Evolutionary conservation across 2,113 vertebrate genomes (phyloP).

Genomic region (Labrus mixtus): DNA sequence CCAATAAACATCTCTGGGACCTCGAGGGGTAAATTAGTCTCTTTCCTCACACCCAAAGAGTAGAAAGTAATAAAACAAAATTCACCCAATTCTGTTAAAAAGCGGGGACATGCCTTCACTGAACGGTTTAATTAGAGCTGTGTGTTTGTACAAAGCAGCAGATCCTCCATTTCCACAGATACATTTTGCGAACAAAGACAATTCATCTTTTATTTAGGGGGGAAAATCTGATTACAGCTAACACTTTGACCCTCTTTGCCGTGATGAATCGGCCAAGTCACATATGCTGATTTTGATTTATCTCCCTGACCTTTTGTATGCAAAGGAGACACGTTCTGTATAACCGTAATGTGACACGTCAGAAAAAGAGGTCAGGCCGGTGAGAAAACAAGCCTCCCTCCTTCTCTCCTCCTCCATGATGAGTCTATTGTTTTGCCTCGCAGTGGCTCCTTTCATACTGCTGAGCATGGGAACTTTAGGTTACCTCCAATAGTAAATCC

Average conservation of each 20-base stretch:
- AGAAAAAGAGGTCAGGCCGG: conserved; percentile 82
- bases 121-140: conserved; percentile 71
- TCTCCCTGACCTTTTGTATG: conserved; percentile 86
- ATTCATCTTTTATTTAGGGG: conserved; percentile 72
- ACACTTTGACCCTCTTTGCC: conserved; percentile 71
- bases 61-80: conserved; percentile 62
- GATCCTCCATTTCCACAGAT: conserved; percentile 55
- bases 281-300: conserved; percentile 81
- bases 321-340: conserved; percentile 81
- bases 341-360: conserved; percentile 80
- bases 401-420: conserved; percentile 48
- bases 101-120: conserved; percentile 55
- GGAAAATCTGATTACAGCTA: conserved; percentile 75
- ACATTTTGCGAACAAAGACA: conserved; percentile 61
- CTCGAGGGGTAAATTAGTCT: conserved; percentile 81
- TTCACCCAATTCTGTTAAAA: conserved; percentile 57
- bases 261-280: conserved; percentile 83
- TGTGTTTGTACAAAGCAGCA: conserved; percentile 63
- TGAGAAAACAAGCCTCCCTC: conserved; percentile 75
- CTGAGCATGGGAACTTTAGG: conserved; percentile 62
- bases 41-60: conserved; percentile 70
- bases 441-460: conserved; percentile 53
- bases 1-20: conserved; percentile 82
- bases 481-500: conserved; percentile 26
- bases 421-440: conserved; percentile 73